These are phyloP conservation scores for Hemichromis elongatus DNA, from an alignment of 2,113 vertebrate genomes.

Conservation along the genomic window DNA sequence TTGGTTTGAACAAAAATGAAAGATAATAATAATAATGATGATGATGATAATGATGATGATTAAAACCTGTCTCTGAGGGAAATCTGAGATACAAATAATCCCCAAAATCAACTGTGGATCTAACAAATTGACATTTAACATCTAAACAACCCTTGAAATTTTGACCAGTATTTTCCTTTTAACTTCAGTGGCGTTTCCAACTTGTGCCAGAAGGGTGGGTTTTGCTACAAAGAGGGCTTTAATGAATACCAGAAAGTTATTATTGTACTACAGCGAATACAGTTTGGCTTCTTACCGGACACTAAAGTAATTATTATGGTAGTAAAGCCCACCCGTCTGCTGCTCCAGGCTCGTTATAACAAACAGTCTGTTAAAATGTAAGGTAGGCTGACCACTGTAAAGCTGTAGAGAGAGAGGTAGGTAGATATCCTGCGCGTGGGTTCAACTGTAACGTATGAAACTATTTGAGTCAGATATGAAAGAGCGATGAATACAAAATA, in stretches of 20 bases:
- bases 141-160: neutral
- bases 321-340: slow-evolving; percentile 20
- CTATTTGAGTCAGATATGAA: neutral
- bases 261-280: neutral
- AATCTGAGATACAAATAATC: neutral
- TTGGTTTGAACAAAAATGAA: neutral
- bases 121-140: neutral
- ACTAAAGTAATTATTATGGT: neutral
- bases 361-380: neutral
- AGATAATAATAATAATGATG: neutral
- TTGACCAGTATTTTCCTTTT: neutral
- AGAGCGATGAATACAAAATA: slow-evolving; percentile 14
- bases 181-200: neutral
- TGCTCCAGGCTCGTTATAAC: neutral
- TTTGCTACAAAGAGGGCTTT: neutral
- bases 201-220: neutral
- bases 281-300: neutral
- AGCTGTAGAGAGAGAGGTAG: slow-evolving; percentile 55
- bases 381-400: neutral
- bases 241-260: neutral
- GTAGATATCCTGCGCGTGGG: slow-evolving; percentile 46
- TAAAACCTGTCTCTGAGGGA: neutral
- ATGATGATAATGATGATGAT: neutral
- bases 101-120: neutral
- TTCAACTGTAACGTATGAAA: slow-evolving; percentile 5